phyloP scores from a whole-genome alignment of 2,888 invertebrate genomes.

The Lysandra bellargus region DNA sequence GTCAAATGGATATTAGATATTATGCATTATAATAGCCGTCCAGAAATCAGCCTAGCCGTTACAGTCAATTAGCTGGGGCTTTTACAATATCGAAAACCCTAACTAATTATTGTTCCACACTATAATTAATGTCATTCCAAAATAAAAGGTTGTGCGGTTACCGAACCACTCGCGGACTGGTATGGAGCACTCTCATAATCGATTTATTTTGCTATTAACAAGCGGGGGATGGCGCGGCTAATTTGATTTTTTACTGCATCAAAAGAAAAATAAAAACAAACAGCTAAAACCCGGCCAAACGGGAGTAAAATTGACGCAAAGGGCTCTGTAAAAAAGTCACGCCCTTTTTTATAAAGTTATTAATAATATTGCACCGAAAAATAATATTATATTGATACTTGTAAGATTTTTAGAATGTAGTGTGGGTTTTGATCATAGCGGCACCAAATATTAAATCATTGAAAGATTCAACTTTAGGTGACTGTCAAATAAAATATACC shows the following conservation, averaged over 20 bases:
- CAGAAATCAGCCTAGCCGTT: neutral
- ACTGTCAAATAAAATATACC: neutral
- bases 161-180: constrained; percentile 6
- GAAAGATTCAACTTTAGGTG: too few species aligned
- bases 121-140: constrained; percentile 24
- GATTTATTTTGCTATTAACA: constrained; percentile 13
- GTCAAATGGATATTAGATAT: neutral
- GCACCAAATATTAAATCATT: too few species aligned
- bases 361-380: neutral
- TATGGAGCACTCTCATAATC: constrained; percentile 3
- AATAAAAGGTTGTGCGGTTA: constrained; percentile 14
- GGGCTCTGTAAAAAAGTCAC: neutral
- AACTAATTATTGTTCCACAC: constrained; percentile 3
- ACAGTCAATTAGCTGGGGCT: constrained; percentile 10
- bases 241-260: neutral
- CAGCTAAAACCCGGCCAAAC: neutral
- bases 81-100: constrained; percentile 4
- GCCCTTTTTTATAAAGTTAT: neutral
- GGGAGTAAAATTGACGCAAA: neutral
- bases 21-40: neutral
- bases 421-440: neutral
- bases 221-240: neutral
- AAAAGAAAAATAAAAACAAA: neutral
- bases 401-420: too few species aligned
- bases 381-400: too few species aligned